Conservation (phyloP, 1,140 invertebrate species). For the Ladona fulva region DNA sequence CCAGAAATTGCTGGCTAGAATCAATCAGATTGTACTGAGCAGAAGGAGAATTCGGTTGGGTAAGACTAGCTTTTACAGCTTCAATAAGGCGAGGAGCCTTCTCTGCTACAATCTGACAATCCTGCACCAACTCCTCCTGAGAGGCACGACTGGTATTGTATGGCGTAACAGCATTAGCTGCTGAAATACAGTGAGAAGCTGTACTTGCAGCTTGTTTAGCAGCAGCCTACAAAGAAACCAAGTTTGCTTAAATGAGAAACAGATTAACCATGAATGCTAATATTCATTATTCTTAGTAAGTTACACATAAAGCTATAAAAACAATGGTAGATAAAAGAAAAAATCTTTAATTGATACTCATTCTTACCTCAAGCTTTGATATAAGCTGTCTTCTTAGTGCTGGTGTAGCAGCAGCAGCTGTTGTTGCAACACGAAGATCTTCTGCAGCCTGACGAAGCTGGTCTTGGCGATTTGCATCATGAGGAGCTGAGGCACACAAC, state of each 20-base stretch:
- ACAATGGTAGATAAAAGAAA: no score
- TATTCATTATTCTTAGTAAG: no score
- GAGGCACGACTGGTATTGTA: slow-evolving; percentile 60
- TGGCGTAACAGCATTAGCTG: slow-evolving; percentile 63
- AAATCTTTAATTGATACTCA: no score
- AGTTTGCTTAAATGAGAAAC: no score
- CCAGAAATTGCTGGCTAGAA: slow-evolving; percentile 75
- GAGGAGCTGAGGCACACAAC: slow-evolving; percentile 75
- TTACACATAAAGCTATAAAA: no score
- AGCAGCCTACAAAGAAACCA: slow-evolving; percentile 38
- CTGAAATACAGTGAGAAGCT: slow-evolving; percentile 83
- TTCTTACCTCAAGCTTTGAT: slow-evolving; percentile 52
- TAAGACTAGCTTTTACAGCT: slow-evolving; percentile 63
- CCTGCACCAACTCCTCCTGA: slow-evolving; percentile 63
- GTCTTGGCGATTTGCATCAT: slow-evolving; percentile 75
- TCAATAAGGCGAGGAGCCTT: slow-evolving; percentile 74
- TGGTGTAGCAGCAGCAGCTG: slow-evolving; percentile 63
- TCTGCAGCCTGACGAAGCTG: slow-evolving; percentile 80
- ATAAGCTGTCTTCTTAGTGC: slow-evolving; percentile 71
- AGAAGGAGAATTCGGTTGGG: slow-evolving; percentile 60
- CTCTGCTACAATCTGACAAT: slow-evolving; percentile 67
- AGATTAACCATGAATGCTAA: no score
- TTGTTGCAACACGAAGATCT: slow-evolving; percentile 81
- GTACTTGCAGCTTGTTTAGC: slow-evolving; percentile 81
- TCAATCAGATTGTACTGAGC: slow-evolving; percentile 77